Percentiles rank a stretch among this genome's conserved stretches.
Evolutionary conservation across 2,888 invertebrate species (phyloP).

Genomic region (Eilema depressum): DNA sequence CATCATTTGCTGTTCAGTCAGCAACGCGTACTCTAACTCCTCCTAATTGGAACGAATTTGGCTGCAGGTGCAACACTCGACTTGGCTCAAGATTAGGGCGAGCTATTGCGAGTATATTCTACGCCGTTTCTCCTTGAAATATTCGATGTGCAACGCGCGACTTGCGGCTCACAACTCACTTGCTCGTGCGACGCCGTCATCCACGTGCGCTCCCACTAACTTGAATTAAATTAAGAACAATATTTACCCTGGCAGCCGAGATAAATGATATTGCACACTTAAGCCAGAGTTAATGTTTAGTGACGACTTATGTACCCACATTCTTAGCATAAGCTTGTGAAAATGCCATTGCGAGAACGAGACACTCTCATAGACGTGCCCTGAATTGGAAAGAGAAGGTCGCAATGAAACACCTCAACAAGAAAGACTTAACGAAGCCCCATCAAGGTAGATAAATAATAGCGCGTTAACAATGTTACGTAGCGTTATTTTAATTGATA

Average conservation of each 20-base stretch:
- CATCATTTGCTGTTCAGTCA: constrained; percentile 86
- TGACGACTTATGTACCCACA: constrained; percentile 80
- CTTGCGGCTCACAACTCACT: constrained; percentile 70
- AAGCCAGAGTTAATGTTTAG: constrained; percentile 78
- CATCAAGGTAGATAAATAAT: constrained; percentile 62
- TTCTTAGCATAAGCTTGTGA: constrained; percentile 74
- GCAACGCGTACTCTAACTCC: constrained; percentile 83
- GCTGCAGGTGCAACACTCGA: constrained; percentile 86
- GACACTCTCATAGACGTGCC: constrained; percentile 57
- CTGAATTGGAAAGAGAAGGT: constrained; percentile 58
- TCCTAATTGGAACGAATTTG: constrained; percentile 87
- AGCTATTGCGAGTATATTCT: constrained; percentile 82
- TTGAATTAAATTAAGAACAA: constrained; percentile 86
- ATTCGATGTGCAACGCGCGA: constrained; percentile 81
- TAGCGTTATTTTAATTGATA: constrained; percentile 69
- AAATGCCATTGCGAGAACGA: constrained; percentile 57
- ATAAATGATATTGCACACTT: constrained; percentile 84
- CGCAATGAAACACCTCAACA: constrained; percentile 52
- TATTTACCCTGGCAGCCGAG: constrained; percentile 81
- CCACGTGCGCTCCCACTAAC: constrained; percentile 75
- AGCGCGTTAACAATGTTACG: constrained; percentile 55
- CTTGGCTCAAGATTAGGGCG: constrained; percentile 85
- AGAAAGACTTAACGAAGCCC: constrained; percentile 64
- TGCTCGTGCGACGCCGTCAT: constrained; percentile 63
- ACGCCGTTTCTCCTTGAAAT: constrained; percentile 78